Evolutionary conservation across 1,140 invertebrate genomes (phyloP).

Genomic region (Carposina sasakii): DNA sequence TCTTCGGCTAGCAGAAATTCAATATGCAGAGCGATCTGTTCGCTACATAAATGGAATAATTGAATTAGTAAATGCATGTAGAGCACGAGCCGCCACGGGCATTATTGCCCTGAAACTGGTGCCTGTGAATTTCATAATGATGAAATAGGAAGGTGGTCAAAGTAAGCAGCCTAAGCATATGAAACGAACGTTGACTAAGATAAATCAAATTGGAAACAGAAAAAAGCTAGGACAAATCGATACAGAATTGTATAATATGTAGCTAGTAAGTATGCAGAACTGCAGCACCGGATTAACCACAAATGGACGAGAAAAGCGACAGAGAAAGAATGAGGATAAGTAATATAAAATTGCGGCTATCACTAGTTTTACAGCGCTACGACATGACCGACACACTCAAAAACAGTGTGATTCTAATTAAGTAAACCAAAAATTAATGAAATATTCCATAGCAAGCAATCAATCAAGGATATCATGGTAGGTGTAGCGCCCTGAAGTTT

Average conservation of each 20-base stretch:
- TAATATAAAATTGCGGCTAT: too few species aligned
- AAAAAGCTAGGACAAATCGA: too few species aligned
- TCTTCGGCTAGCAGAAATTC: slow-evolving; percentile 50
- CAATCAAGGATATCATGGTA: slow-evolving; percentile 17
- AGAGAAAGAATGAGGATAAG: slow-evolving; percentile 37
- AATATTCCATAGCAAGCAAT: slow-evolving; percentile 10
- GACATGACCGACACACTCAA: slow-evolving; percentile 3
- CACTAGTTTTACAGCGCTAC: neutral
- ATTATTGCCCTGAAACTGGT: slow-evolving; percentile 33
- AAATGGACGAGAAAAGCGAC: slow-evolving; percentile 21
- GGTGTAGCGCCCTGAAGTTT: slow-evolving; percentile 6
- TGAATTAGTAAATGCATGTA: slow-evolving; percentile 58
- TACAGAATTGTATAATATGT: too few species aligned
- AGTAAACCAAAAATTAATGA: slow-evolving; percentile 15
- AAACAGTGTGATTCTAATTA: too few species aligned
- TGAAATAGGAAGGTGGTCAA: too few species aligned
- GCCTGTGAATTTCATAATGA: too few species aligned
- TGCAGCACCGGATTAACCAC: too few species aligned
- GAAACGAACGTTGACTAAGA: too few species aligned
- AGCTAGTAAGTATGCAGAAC: too few species aligned
- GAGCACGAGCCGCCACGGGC: slow-evolving; percentile 33
- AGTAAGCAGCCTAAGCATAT: too few species aligned
- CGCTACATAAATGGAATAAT: slow-evolving; percentile 67
- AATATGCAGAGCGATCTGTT: slow-evolving; percentile 63
- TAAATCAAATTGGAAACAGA: too few species aligned